phyloP scores from a whole-genome alignment of 37 sponge, comb jelly and placozoan species.

The Amphimedon queenslandica region DNA sequence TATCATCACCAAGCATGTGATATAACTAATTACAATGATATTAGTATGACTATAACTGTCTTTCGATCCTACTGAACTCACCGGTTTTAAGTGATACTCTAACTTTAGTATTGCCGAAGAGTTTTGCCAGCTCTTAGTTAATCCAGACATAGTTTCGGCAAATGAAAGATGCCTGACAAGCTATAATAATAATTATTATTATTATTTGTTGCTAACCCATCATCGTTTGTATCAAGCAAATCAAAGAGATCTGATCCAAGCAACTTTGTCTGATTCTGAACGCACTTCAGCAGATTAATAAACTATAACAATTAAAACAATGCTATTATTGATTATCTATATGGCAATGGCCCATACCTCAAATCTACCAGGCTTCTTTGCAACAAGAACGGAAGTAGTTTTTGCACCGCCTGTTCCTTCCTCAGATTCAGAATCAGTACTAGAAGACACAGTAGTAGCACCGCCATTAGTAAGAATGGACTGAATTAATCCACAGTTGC shows the following conservation, averaged over 20 bases:
- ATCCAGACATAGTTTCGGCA: background rate
- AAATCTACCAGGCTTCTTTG: too few species aligned
- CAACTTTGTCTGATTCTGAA: background rate
- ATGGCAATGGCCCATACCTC: too few species aligned
- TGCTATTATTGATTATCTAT: too few species aligned
- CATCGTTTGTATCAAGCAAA: background rate
- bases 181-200: background rate
- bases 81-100: background rate
- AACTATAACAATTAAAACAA: too few species aligned
- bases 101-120: background rate
- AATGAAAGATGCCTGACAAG: background rate
- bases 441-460: too few species aligned
- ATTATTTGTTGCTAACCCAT: slow-evolving; percentile 1
- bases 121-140: background rate
- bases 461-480: too few species aligned
- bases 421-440: too few species aligned
- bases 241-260: background rate
- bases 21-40: background rate
- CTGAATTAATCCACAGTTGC: too few species aligned
- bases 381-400: too few species aligned
- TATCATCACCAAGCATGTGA: background rate
- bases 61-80: background rate
- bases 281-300: background rate
- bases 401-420: too few species aligned
- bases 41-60: background rate